Evolutionary conservation across 2,888 invertebrate species (phyloP), one percentile per base, ranked within the genome.

Genomic region (Drosophila macrospina): DNA sequence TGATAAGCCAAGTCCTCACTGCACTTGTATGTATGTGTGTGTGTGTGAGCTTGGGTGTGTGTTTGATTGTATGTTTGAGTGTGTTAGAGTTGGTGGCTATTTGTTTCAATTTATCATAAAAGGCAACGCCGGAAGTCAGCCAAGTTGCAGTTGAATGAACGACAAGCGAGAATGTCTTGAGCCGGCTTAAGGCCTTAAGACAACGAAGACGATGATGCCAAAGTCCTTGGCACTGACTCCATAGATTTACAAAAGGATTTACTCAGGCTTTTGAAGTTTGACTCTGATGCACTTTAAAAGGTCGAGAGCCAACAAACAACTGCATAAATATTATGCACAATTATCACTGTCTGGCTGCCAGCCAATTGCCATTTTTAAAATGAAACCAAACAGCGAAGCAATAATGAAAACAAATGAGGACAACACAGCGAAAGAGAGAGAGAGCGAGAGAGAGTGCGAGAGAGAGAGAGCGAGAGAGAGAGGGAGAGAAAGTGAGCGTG

Each of bases 61-160:
- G 30, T 13, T 26, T 57, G 37, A n/a, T n/a, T 57, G 26, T 13
- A 48, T 48, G 62, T 24, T 56, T 37, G 44, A 52, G 57, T 65
- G 64, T 15, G 50, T 30, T 26, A 39, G 65, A 70, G 76, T 66
- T 69, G 82, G 62, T 86, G 86, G 86, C 83, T 84, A 84, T 84
- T 88, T 84, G 83, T 88, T 84, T 84, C 83, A 84, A 84, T 84
- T 84, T 84, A 84, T 84, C 83, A 84, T 84, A 84, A 86, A 88
- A 84, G 86, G 74, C 88, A 78, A 83, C 86, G 86, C 80, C 88
- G 83, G 83, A 84, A 84, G 83, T 84, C 83, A 88, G 74, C 86
- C 77, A 72, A 86, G 78, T 51, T 88, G 88, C 80, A 83, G 83
- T 84, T 84, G 83, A 83, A 83, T 83, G 83, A 88, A 83, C 83